Evolutionary conservation across 2,888 invertebrate species (phyloP).

Genomic region (Plagiodera versicolora): DNA sequence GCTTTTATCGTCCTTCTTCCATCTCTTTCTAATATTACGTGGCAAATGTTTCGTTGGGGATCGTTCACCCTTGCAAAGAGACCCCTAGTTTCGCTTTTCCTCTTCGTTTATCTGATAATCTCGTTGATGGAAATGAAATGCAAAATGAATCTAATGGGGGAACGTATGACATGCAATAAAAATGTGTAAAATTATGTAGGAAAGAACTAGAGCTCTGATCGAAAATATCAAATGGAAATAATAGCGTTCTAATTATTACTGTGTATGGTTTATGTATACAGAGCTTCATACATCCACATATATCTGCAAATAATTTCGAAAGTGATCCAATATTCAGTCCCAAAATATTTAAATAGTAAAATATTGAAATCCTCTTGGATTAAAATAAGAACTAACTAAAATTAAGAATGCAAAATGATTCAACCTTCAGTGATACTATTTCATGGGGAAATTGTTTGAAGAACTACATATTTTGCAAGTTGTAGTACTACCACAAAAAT

Average conservation of each 20-base stretch:
- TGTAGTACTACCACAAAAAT: too few species aligned
- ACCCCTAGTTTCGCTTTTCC: conserved; percentile 11
- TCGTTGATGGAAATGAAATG: neutral
- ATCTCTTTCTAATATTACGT: conserved; percentile 11
- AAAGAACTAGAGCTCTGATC: neutral
- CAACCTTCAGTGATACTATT: too few species aligned
- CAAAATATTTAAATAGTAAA: too few species aligned
- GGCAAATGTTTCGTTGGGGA: conserved; percentile 2
- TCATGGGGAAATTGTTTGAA: too few species aligned
- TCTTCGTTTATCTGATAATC: conserved; percentile 1
- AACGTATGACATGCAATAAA: neutral
- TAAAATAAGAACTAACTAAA: too few species aligned
- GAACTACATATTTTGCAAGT: too few species aligned
- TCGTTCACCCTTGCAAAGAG: conserved; percentile 15
- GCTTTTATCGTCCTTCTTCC: neutral
- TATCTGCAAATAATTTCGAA: too few species aligned
- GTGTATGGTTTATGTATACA: neutral
- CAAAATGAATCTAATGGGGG: neutral
- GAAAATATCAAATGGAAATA: neutral
- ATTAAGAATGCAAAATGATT: too few species aligned
- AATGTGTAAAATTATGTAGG: neutral
- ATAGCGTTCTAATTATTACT: neutral
- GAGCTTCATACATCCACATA: too few species aligned
- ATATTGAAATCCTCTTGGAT: too few species aligned
- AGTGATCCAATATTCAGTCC: too few species aligned